Base-by-base conservation (phyloP, 2,888 invertebrate genomes). In the Ormyrus pomaceus region DNA sequence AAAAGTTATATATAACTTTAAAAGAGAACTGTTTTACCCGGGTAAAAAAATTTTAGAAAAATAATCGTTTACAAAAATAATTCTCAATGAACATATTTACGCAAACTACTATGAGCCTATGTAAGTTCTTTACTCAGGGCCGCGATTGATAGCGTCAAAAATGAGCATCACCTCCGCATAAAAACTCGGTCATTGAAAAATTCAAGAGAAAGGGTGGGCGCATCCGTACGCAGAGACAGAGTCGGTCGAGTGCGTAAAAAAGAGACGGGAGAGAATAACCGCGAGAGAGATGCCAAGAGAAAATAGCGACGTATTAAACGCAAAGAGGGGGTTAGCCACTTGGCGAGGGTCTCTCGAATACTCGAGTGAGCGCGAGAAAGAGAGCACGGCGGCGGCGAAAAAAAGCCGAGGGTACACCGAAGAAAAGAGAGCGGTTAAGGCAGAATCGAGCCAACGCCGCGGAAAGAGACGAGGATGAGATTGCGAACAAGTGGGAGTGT, bases 291-390 rank as follows among this genome's bases (percentile, higher is more conserved):
- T 34, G 34, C 34, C 34, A 3, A 34, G 34, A 34, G 86, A 87
- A 89, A 88, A 88, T 87, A 88, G 87, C 86, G 82, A 84, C 86
- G 86, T 87, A 88, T 89, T 88, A 88, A 89, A 87, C 85, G 87
- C 87, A 89, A 90, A 89, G 88, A 89, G 88, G 88, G 34, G 88
- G 89, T 77, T 89, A 88, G 87, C 87, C 87, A 89, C 89, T 89
- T 87, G 86, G 83, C 58, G 51, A 83, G 85, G 84, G 86, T 87
- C 86, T 87, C 83, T 88, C 84, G 84, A 86, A 71, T 85, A 88
- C 87, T 88, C 86, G 87, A 88, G 88, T 87, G 87, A 85, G 85
- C 84, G 85, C 83, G 75, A 78, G 81, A 70, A 73, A 69, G 56
- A 69, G 34, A 3, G 71, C 58, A 51, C 51, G 56, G 34, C 34